Evolutionary conservation across 2,888 invertebrate species (phyloP), one percentile per base, ranked within the genome.

Genomic region (Amblyjoppa fuscipennis): DNA sequence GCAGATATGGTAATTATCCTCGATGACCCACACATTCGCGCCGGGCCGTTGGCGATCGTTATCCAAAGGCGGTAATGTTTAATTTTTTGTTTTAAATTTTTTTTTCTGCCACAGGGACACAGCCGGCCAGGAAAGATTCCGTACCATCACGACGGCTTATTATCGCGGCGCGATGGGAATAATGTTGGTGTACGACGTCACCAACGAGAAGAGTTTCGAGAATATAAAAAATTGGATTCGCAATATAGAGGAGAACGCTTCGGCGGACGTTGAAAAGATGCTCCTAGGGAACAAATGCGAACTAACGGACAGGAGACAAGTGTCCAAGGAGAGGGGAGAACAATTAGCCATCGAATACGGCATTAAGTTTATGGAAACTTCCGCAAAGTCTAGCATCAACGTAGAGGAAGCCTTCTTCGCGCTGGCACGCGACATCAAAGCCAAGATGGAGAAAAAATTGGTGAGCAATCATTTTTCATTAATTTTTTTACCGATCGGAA

Each of bases 111-210:
- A 28, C 92, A 99, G 99, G 99, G 99, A 99, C 94, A 99, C 99
- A 80, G 99, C 99, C 61, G 99, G 99, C 0, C 99, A 99, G 95
- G 99, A 99, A 94, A 96, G 99, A 93, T 99, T 99, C 95, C 96
- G 99, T 91, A 99, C 99, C 87, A 99, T 99, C 91, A 99, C 99
- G 79, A 99, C 99, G 85, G 99, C 99, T n/a, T 99, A 99, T 94
- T 99, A 99, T 95, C 96, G 99, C 90, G 99, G 99, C 73, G 99
- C 99, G 64, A 99, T 99, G 99, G 99, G 99, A 86, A 99, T 99
- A 90, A 99, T 99, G 98, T 96, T 99, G 89, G 99, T 99, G 56
- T 99, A 99, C 95, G 99, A 99, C 95, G 99, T 99, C 90, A 99
- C 99, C 91, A 99, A 99, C 95, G 99, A 99, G 94, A 99, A 99